phyloP scores from a whole-genome alignment of 2,113 vertebrate genomes.

The Osmerus eperlanus region DNA sequence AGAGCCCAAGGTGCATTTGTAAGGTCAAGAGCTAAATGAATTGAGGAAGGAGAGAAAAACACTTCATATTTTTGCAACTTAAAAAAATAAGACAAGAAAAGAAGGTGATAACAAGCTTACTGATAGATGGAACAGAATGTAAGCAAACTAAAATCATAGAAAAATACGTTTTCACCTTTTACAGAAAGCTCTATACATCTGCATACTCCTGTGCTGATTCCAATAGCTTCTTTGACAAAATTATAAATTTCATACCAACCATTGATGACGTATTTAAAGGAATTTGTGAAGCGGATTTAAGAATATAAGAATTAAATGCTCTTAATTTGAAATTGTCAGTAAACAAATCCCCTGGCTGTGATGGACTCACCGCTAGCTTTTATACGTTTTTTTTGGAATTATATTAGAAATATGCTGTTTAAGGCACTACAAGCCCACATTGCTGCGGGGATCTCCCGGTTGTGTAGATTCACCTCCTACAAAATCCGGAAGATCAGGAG shows the following conservation, averaged over 20 bases:
- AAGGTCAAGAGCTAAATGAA: not conserved
- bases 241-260: not conserved
- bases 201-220: not conserved
- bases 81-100: not conserved
- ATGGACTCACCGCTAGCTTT: too few relatives aligned
- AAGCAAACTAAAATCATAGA: not conserved
- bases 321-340: too few relatives aligned
- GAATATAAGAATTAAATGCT: too few relatives aligned
- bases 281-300: not conserved
- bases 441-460: too few relatives aligned
- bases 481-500: too few relatives aligned
- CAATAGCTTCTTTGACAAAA: not conserved
- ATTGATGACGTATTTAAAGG: not conserved
- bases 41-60: not conserved
- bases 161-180: not conserved
- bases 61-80: slow-evolving; percentile 1
- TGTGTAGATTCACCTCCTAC: too few relatives aligned
- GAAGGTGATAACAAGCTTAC: not conserved
- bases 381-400: too few relatives aligned
- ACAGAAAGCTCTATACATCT: not conserved
- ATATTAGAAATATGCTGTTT: too few relatives aligned
- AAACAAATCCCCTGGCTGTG: too few relatives aligned
- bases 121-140: not conserved
- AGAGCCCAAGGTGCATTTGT: not conserved
- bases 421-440: too few relatives aligned